Evolutionary conservation across 2,888 invertebrate species (phyloP), one percentile per base, ranked within the genome.

Genomic region (Lycia hirtaria): DNA sequence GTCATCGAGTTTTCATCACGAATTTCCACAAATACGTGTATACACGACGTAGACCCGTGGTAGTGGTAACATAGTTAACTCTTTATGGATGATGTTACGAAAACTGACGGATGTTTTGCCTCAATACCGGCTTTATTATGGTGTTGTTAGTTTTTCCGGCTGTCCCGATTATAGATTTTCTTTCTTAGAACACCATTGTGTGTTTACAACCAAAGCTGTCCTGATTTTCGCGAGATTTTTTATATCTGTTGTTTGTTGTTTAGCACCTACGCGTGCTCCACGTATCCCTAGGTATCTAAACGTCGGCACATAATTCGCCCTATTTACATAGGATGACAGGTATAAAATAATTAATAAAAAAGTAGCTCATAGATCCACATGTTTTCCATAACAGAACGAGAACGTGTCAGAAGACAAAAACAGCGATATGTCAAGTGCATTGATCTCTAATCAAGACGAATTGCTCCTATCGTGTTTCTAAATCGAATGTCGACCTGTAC

Each of bases 61-160:
- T 51, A 26, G 33, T 33, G 19, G 51, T 17, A 15, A 10, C 24
- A 15, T 20, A 20, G 17, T 35, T 26, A 33, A 24, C 35, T 51
- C 26, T 26, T 35, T 32, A 41, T 22, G 19, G 19, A 32, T 26
- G 33, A 33, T 40, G 54, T 54, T 54, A 54, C 41, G 41, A 54
- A 47, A 54, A 54, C 38, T 47, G 22, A 17, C 47, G 41, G 54
- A 54, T 54, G 47, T 41, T 48, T 40, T 41, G 47, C 47, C 47
- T 44, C 44, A 37, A 51, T 43, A 38, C 45, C 12, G 26, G 4
- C 30, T 47, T 24, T 17, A 26, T 40, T 47, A 38, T 48, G 32
- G 47, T 54, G 10, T 47, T 41, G 54, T 40, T 38, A 38, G 19
- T 19, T 54, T 54, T 53, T 40, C 32, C 45, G 37, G 38, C n/a